These are phyloP conservation scores for Rhagoletis pomonella DNA, from an alignment of 1,140 invertebrate genomes.

Conservation along the genomic window DNA sequence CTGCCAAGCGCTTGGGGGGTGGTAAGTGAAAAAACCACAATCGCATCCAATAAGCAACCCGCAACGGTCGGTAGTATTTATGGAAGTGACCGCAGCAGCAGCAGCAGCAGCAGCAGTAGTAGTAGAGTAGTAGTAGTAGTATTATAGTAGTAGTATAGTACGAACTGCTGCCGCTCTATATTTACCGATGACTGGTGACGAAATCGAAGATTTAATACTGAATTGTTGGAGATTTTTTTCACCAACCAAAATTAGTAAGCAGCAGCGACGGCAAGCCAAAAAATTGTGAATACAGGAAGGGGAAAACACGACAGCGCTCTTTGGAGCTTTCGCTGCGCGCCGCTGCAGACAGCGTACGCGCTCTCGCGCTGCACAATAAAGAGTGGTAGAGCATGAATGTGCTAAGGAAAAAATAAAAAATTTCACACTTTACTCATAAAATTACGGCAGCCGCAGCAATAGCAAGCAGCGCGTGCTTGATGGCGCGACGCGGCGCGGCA, in stretches of 20 bases:
- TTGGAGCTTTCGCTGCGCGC: constrained; percentile 5
- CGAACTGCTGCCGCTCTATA: neutral
- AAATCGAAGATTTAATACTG: constrained; percentile 8
- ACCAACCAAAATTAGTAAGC: neutral
- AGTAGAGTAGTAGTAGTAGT: neutral
- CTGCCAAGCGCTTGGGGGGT: neutral
- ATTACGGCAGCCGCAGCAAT: neutral
- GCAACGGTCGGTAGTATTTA: constrained; percentile 6
- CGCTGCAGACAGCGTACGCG: neutral
- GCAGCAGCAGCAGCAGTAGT: neutral
- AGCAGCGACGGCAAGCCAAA: neutral
- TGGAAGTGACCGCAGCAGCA: neutral
- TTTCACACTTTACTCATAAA: neutral
- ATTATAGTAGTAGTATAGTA: neutral
- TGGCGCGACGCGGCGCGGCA: too few relatives aligned
- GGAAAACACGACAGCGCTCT: neutral
- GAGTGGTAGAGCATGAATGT: too few relatives aligned
- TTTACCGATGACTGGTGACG: constrained; percentile 5
- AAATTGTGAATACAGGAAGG: neutral
- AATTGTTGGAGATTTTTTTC: too few relatives aligned
- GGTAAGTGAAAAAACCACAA: neutral
- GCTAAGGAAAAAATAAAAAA: neutral
- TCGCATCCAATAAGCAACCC: neutral
- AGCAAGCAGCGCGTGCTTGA: neutral
- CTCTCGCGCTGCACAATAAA: neutral